A percentile compares a stretch with the other conserved stretches of the same genome.
phyloP scores from a whole-genome alignment of 2,797 vertebrate species.

The Synaphobranchus kaupii region DNA sequence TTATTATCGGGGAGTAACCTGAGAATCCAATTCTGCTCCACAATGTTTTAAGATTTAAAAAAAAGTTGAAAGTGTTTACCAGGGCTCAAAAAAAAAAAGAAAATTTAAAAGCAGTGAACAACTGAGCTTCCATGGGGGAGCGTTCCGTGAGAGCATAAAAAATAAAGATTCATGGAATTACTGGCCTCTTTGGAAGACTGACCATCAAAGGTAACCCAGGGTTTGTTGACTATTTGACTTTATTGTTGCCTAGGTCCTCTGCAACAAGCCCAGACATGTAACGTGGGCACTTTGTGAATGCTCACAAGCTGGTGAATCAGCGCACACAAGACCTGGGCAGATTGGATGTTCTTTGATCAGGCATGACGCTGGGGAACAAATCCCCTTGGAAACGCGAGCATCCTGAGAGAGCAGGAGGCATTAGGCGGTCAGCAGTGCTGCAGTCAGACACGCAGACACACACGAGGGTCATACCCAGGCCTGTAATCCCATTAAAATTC shows the following conservation, averaged over 20 bases:
- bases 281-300: background rate
- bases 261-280: background rate
- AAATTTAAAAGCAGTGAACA: background rate
- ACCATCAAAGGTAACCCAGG: background rate
- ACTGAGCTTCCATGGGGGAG: background rate
- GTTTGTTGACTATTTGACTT: no score
- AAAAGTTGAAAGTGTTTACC: background rate
- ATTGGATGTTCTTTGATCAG: background rate
- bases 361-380: background rate
- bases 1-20: background rate
- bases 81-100: background rate
- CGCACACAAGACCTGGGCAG: background rate
- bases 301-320: background rate
- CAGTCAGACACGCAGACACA: constrained; percentile 46
- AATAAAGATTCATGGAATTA: background rate
- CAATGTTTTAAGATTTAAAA: background rate
- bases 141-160: background rate
- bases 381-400: background rate
- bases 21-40: background rate
- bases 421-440: background rate
- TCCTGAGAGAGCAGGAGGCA: background rate
- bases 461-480: constrained; percentile 33
- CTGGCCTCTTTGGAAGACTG: background rate
- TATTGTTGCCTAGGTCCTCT: background rate
- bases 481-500: constrained; percentile 81